Conservation (phyloP, 2,797 vertebrate genomes). For the Selene dorsalis region DNA sequence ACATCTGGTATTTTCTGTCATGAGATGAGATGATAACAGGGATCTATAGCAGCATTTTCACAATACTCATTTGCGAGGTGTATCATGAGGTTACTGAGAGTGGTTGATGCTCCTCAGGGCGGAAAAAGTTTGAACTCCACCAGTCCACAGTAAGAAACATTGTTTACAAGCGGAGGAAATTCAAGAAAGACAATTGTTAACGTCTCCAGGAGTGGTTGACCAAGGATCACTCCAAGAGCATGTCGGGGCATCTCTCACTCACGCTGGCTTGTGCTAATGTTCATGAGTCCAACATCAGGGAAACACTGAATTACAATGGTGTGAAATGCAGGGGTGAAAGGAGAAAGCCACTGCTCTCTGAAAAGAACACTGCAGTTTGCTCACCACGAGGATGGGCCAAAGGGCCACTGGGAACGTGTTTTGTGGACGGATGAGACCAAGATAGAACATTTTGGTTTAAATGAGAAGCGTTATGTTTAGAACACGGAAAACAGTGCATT, state of each 20-base stretch:
- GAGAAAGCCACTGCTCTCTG: background rate
- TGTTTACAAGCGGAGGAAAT: background rate
- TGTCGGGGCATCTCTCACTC: background rate
- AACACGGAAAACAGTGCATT: background rate
- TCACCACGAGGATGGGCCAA: background rate
- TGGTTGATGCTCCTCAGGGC: no score
- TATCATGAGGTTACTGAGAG: no score
- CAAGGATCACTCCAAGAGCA: no score
- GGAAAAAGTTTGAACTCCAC: background rate
- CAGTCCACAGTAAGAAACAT: background rate
- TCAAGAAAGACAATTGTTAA: no score
- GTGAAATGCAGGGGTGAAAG: background rate
- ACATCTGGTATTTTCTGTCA: no score
- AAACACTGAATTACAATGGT: background rate
- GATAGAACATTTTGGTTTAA: background rate
- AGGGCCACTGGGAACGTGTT: background rate
- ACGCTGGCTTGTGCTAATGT: background rate
- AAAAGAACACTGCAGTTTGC: background rate
- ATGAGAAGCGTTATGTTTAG: background rate
- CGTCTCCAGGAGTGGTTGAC: no score
- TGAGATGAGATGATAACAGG: no score
- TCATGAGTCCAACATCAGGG: background rate
- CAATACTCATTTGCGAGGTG: no score
- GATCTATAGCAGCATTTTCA: no score
- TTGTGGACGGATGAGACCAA: background rate